A percentile compares a stretch with the other conserved stretches of the same genome.
phyloP scores from a whole-genome alignment of 2,888 invertebrate species.

The Phengaris alcon region DNA sequence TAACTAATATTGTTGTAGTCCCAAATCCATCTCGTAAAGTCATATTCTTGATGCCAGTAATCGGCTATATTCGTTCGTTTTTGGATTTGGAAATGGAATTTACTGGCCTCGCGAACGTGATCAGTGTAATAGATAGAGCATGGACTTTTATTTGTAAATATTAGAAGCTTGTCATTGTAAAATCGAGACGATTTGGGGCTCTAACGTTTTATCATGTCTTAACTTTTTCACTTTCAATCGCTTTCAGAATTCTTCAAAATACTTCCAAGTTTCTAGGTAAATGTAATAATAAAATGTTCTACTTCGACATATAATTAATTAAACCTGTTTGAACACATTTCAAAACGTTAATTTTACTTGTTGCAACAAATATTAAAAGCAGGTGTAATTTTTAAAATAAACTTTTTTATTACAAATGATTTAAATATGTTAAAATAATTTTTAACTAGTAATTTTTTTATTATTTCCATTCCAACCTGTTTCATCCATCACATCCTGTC shows the following conservation, averaged over 20 bases:
- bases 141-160: constrained; percentile 1
- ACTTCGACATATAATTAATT: not conserved
- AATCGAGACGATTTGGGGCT: constrained; percentile 32
- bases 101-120: constrained; percentile 15
- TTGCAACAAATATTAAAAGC: not conserved
- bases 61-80: not conserved
- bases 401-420: not conserved
- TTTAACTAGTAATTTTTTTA: not conserved
- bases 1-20: constrained; percentile 36
- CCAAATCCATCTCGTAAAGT: constrained; percentile 29
- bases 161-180: constrained; percentile 19
- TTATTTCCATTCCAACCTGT: constrained; percentile 13
- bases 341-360: not conserved
- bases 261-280: not conserved
- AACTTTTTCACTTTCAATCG: constrained; percentile 40
- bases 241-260: constrained; percentile 41
- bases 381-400: not conserved
- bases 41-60: constrained; percentile 9
- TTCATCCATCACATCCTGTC: constrained; percentile 34
- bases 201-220: constrained; percentile 34
- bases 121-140: constrained; percentile 5
- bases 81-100: not conserved
- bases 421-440: not conserved
- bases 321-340: not conserved
- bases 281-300: not conserved